Conservation (phyloP, 2,113 vertebrate genomes). For the Bungarus multicinctus region DNA sequence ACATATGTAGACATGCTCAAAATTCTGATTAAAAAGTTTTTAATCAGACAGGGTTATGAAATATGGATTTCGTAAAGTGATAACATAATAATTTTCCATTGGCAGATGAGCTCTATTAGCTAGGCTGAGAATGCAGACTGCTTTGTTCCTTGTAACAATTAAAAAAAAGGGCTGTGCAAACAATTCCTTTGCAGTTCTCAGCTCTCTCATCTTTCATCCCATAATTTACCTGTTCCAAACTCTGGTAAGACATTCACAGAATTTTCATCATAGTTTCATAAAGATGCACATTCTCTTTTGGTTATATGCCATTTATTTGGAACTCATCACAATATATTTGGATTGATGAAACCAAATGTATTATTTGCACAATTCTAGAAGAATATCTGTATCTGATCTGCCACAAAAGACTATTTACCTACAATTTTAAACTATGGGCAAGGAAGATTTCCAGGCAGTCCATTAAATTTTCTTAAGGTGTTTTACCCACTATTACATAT, state of each 20-base stretch:
- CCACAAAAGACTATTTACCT: not conserved
- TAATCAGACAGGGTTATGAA: not conserved
- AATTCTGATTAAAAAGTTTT: slow-evolving; percentile 1
- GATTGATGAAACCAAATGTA: not conserved
- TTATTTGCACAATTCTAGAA: not conserved
- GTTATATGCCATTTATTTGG: not conserved
- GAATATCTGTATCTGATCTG: not conserved
- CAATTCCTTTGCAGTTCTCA: not conserved
- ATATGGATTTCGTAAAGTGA: not conserved
- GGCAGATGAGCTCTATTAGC: not conserved
- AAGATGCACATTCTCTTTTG: not conserved
- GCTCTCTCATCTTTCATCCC: not conserved
- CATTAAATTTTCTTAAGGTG: not conserved
- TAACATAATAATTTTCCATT: not conserved
- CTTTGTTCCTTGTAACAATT: not conserved
- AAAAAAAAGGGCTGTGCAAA: not conserved
- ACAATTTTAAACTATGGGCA: not conserved
- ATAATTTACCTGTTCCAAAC: not conserved
- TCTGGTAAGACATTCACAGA: not conserved
- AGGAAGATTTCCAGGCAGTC: not conserved
- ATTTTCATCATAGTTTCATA: not conserved
- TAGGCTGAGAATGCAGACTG: not conserved
- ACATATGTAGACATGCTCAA: not conserved
- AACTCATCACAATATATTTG: not conserved
- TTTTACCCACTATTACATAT: not conserved